Evolutionary conservation across 2,888 invertebrate species (phyloP), one percentile per base, ranked within the genome.

Genomic region (Platypus cylindrus): DNA sequence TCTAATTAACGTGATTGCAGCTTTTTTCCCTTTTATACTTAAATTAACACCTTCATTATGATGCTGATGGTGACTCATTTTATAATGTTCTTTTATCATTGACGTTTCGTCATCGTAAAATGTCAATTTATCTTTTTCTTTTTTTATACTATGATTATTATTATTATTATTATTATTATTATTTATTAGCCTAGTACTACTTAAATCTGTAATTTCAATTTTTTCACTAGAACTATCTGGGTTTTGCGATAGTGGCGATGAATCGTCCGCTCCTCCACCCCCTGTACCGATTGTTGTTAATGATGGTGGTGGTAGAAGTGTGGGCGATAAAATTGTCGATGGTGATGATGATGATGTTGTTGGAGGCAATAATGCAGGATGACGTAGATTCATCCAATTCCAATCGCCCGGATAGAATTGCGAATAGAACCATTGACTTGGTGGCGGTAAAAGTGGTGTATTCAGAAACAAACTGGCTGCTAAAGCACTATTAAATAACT

Each of bases 401-500:
- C 78, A 73, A 40, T 78, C 78, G 46, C 75, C 74, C 33, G 76
- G 76, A 53, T 82, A 82, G 2, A 83, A 63, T 51, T 82, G 82
- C 0, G 79, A 78, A 51, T 82, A 82, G 3, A 82, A 59, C 82
- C 81, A 82, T 40, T 81, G 81, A 22, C 77, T 77, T 4, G 80
- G 80, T 1, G 80, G 78, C 1, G 81, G 82, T 41, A 82, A 59
- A 9, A 82, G 62, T 0, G 81, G 81, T 3, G 79, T 73, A 52
- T 82, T 81, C 22, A 82, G 65, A 52, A 82, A 81, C 31, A 82
- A 62, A 55, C 78, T 78, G 1, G 79, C 79, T 1, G 79, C 79
- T 48, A 72, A 48, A 2, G 70, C 70, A 24, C 69, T 69, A 55
- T 70, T 70, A 46, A 71, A 68, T 30, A 66, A 56, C 43, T 52